Conservation (phyloP, 2,888 invertebrate species). For the Meloe dianella region DNA sequence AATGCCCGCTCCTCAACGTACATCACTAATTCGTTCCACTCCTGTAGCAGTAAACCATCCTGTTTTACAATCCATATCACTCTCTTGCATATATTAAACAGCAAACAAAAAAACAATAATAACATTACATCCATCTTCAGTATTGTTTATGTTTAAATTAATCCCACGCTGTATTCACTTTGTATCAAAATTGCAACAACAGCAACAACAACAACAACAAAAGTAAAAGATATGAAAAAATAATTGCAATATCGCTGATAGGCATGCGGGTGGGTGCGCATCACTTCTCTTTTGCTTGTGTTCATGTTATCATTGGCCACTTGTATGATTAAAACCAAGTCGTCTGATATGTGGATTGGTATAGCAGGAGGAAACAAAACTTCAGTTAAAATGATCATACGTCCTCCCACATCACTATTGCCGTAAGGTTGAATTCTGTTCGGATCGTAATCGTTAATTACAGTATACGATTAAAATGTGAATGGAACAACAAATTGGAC, state of each 20-base stretch:
- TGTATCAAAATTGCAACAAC: neutral
- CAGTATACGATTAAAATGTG: constrained; percentile 40
- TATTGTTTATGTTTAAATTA: constrained; percentile 50
- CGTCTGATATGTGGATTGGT: neutral
- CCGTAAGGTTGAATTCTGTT: constrained; percentile 12
- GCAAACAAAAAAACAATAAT: neutral
- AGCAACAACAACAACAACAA: neutral
- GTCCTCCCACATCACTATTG: constrained; percentile 25
- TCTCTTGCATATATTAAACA: neutral
- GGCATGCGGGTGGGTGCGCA: constrained; percentile 13
- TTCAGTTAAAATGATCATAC: constrained; percentile 9
- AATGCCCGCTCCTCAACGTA: constrained; percentile 34
- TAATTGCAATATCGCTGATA: constrained; percentile 11
- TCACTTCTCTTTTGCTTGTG: constrained; percentile 8
- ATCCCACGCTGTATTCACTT: constrained; percentile 39
- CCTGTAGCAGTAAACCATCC: constrained; percentile 42
- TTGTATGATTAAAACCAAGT: constrained; percentile 10
- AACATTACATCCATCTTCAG: neutral
- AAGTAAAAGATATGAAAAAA: neutral
- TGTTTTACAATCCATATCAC: constrained; percentile 6
- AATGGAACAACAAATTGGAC: constrained; percentile 41
- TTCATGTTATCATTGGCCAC: constrained; percentile 9
- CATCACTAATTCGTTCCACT: constrained; percentile 51
- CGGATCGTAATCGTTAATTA: constrained; percentile 39
- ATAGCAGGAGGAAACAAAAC: constrained; percentile 12